Evolutionary conservation across 2,888 invertebrate species (phyloP), one percentile per base, ranked within the genome.

Genomic region (Drosophila affinis): DNA sequence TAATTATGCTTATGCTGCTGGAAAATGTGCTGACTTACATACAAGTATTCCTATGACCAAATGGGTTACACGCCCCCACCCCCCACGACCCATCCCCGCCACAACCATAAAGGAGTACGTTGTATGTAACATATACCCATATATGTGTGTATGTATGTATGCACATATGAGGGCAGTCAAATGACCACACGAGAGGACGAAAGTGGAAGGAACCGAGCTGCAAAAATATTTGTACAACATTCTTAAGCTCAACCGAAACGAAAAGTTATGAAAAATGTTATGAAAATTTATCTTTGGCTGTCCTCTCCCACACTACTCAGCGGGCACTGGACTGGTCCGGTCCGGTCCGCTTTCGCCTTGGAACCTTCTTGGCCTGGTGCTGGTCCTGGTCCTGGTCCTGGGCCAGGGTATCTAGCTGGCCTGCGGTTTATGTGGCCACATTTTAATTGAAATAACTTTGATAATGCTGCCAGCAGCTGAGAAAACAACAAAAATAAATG

Each of bases 211-310:
- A 32, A 56, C 57, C 74, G 74, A 72, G 77, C 60, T 76, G 73
- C 67, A 56, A 39, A 77, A 79, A 85, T 80, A 87, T 82, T 72
- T 79, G 81, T 72, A 76, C 83, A 85, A 83, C 75, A 87, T 84
- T 84, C 88, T 87, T 86, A 76, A 78, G 81, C 76, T 77, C 76
- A 82, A 87, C 86, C 77, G 69, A 86, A 88, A 86, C 78, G 83
- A 76, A 88, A 86, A 84, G 79, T 87, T 84, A 87, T 84, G 87
- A 87, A 87, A 79, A 81, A 84, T 87, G 27, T 79, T 84, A 87
- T 85, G 85, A 81, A 85, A 69, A 87, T 84, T 69, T 69, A 62
- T 61, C 72, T 75, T 24, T 52, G 62, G 57, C 52, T 63, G 48
- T 57, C 44, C 52, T 55, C 60, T 10, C 24, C 6, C 27, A 12